phyloP scores from a whole-genome alignment of 30 jellyfish, hydroid and myxozoan species.

The Aurelia sp. region DNA sequence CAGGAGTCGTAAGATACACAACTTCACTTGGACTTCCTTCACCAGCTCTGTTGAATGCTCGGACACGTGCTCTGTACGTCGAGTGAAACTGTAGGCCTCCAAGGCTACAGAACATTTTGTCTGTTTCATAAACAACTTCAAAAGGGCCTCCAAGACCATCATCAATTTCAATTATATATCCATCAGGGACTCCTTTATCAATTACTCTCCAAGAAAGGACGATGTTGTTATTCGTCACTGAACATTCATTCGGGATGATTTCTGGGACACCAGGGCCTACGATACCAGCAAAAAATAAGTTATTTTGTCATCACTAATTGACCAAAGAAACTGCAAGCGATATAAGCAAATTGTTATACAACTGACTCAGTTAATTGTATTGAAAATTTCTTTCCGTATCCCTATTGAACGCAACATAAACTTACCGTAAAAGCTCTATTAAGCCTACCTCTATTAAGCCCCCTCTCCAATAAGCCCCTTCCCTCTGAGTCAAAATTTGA shows the following conservation, averaged over 20 bases:
- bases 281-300: too few species aligned
- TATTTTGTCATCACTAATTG: too few species aligned
- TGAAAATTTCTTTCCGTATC: too few species aligned
- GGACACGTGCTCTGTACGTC: conserved; percentile 87
- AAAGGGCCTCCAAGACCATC: conserved; percentile 92
- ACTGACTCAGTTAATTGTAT: too few species aligned
- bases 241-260: conserved; percentile 79
- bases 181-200: conserved; percentile 64
- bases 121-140: conserved; percentile 83
- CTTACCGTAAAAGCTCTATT: too few species aligned
- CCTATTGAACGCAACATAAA: too few species aligned
- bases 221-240: conserved; percentile 81
- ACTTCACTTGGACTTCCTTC: conserved; percentile 85
- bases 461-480: too few species aligned
- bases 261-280: conserved; percentile 87
- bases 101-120: conserved; percentile 77
- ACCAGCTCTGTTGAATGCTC: conserved; percentile 77
- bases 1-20: conserved; percentile 86
- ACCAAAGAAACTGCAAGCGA: too few species aligned
- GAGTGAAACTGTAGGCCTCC: conserved; percentile 93
- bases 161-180: conserved; percentile 81
- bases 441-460: too few species aligned
- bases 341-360: too few species aligned
- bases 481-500: too few species aligned
- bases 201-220: conserved; percentile 77